A percentile compares a stretch with the other conserved stretches of the same genome.
Conservation (phyloP, 2,888 invertebrate genomes). For the Taenaris catops region DNA sequence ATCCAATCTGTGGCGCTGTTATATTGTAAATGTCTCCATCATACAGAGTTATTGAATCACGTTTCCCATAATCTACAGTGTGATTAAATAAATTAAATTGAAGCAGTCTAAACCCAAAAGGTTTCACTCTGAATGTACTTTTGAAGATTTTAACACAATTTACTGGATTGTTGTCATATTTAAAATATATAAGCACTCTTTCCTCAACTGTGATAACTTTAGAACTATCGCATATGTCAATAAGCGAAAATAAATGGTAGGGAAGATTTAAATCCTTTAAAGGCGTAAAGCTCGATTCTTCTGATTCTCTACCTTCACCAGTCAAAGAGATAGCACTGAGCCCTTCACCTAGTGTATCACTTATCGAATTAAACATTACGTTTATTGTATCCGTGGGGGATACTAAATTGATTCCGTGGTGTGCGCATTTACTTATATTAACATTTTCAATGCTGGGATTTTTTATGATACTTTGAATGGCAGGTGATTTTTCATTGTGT, state of each 20-base stretch:
- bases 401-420: constrained; percentile 95
- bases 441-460: constrained; percentile 91
- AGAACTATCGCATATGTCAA: constrained; percentile 97
- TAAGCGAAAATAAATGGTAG: constrained; percentile 94
- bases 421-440: constrained; percentile 90
- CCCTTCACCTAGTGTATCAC: constrained; percentile 93
- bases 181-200: constrained; percentile 95
- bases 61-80: constrained; percentile 87
- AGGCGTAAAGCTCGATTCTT: constrained; percentile 93
- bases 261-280: constrained; percentile 90
- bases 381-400: constrained; percentile 92
- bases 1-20: constrained; percentile 85
- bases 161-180: constrained; percentile 97
- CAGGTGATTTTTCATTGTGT: constrained; percentile 96
- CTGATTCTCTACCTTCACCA: constrained; percentile 94
- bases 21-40: constrained; percentile 96
- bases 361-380: constrained; percentile 86
- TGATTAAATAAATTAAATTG: constrained; percentile 96
- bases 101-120: constrained; percentile 92
- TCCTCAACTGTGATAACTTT: constrained; percentile 95
- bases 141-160: constrained; percentile 99
- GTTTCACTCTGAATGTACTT: constrained; percentile 90
- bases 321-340: constrained; percentile 94
- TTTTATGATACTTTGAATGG: constrained; percentile 93
- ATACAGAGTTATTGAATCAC: constrained; percentile 92